Evolutionary conservation across 1,140 invertebrate species (phyloP).

Genomic region (Globodera ellingtonae): DNA sequence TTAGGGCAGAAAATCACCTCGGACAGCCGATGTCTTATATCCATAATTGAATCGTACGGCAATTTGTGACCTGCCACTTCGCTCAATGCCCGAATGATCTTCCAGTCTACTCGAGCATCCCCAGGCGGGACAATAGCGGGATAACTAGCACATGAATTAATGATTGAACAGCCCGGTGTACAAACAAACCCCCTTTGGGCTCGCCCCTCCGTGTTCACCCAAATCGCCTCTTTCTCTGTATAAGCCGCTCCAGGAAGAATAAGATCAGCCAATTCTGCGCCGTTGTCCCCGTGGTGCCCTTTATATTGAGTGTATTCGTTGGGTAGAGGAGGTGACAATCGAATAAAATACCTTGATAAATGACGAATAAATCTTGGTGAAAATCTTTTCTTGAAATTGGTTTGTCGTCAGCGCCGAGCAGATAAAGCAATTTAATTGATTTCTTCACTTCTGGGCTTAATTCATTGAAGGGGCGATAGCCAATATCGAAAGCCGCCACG

Average conservation of each 20-base stretch:
- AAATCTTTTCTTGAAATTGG: constrained; percentile 78
- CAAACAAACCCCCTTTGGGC: constrained; percentile 77
- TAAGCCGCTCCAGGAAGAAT: constrained; percentile 95
- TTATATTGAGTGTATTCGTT: not conserved
- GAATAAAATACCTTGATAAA: constrained; percentile 78
- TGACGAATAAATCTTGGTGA: constrained; percentile 80
- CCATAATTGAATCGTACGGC: constrained; percentile 84
- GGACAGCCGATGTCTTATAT: constrained; percentile 79
- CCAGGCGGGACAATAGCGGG: constrained; percentile 89
- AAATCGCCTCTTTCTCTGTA: constrained; percentile 94
- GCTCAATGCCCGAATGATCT: constrained; percentile 86
- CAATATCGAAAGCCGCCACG: constrained; percentile 92
- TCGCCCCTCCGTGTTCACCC: constrained; percentile 95
- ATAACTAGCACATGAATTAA: constrained; percentile 62
- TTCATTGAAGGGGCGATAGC: constrained; percentile 80
- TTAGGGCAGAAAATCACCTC: constrained; percentile 66
- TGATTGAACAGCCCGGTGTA: constrained; percentile 62
- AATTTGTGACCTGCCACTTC: constrained; percentile 80
- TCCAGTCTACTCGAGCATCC: constrained; percentile 93
- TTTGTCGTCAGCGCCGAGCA: constrained; percentile 88
- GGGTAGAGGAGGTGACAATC: not conserved
- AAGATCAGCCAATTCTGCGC: constrained; percentile 87
- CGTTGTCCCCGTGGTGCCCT: constrained; percentile 89
- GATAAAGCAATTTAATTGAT: constrained; percentile 80
- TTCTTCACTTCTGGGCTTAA: constrained; percentile 66